Evolutionary conservation across 2,888 invertebrate species (phyloP), one percentile per base, ranked within the genome.

Genomic region (Drosophila paramelanica): DNA sequence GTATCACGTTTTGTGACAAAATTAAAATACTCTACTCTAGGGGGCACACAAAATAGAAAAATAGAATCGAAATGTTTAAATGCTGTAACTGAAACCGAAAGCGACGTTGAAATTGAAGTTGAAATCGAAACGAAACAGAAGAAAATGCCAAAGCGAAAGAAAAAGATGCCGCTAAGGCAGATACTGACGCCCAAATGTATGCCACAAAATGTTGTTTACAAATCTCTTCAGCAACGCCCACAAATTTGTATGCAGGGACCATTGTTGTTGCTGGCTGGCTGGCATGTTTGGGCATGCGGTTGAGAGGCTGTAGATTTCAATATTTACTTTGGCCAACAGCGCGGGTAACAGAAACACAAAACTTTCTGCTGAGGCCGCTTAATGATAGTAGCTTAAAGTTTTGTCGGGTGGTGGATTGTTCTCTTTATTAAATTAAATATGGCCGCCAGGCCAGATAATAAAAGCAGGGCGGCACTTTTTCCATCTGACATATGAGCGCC

Each of bases 171-270:
- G 57, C 61, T 68, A 60, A 52, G 47, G 38, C 47, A 56, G 45
- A 49, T 47, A 31, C 17, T 49, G 50, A 27, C 62, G 67, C 73
- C 75, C 72, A 86, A 89, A 89, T 84, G 73, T 81, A 77, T 80
- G 82, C 81, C 79, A 82, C 86, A 81, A 76, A 81, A 81, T 82
- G 77, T 88, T 88, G 88, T 88, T 89, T 88, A 89, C 88, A 89
- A 89, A 89, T 88, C 84, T 86, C 84, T 81, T 81, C 67, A 75
- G 73, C 65, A 67, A 82, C 83, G 77, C 88, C 88, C 83, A 83
- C 83, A 89, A 82, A 85, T 81, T 87, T 83, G 81, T 80, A 84
- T 84, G 87, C 80, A 61, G 52, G 78, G 56, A 61, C 70, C 66
- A 77, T 80, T 86, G 80, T 76, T 68, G 67, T 62, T 79, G 69